Conservation (phyloP, 1,140 invertebrate genomes). For the Belonocnema kinseyi region DNA sequence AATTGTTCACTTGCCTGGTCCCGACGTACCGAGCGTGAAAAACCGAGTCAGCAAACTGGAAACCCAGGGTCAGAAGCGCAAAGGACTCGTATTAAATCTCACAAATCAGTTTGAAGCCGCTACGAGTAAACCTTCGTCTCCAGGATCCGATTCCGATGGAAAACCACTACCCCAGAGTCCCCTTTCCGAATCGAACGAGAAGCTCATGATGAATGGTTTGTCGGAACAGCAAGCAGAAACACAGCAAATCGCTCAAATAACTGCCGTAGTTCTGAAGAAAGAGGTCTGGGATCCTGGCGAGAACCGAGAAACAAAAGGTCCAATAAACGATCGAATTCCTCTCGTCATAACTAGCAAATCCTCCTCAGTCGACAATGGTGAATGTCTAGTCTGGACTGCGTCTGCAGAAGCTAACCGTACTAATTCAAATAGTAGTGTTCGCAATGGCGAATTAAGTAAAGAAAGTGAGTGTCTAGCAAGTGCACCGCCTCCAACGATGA, state of each 20-base stretch:
- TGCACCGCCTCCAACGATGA: conserved; percentile 18
- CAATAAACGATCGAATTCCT: too few relatives aligned
- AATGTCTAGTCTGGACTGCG: conserved; percentile 77
- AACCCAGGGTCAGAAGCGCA: conserved; percentile 75
- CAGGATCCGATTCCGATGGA: conserved; percentile 64
- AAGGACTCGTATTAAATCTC: conserved; percentile 81
- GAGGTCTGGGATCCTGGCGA: conserved; percentile 81
- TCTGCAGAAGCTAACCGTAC: conserved; percentile 69
- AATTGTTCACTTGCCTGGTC: conserved; percentile 83
- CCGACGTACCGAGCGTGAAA: conserved; percentile 67
- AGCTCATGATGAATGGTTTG: conserved; percentile 55
- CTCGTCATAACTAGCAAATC: too few relatives aligned
- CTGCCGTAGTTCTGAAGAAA: conserved; percentile 75
- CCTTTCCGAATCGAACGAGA: conserved; percentile 56
- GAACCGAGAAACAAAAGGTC: conserved; percentile 39
- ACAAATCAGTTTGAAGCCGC: conserved; percentile 78
- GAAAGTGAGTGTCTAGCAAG: conserved; percentile 50
- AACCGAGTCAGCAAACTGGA: conserved; percentile 80
- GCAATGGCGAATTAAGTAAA: conserved; percentile 39
- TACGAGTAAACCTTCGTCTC: conserved; percentile 73
- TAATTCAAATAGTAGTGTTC: conserved; percentile 53
- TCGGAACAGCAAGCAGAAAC: conserved; percentile 30
- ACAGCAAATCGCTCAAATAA: conserved; percentile 49
- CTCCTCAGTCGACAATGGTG: conserved; percentile 52
- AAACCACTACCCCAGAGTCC: conserved; percentile 36